Base-by-base conservation (phyloP, 1,140 invertebrate genomes). In the Gonioctena quinquepunctata region DNA sequence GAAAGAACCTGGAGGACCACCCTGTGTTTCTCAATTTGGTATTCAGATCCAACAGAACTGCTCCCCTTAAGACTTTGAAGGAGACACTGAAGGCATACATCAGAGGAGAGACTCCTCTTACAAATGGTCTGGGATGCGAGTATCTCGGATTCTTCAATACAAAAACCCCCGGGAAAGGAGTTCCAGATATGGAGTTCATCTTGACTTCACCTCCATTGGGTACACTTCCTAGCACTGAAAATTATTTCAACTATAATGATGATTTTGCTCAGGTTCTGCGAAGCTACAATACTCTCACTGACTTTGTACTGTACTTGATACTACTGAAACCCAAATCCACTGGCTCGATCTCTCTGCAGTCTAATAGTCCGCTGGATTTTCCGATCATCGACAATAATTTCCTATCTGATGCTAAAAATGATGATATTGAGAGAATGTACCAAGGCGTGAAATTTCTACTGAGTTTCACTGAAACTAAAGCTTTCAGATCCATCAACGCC, bases 351-450 rank as follows among this genome's bases (percentile, higher is more conserved):
- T 87, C 86, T 77, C 81, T 95, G 1, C 83, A 85, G 67, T 88
- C 85, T 65, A 89, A 81, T 48, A 88, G 94, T 83, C 92, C 93
- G 1, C 87, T 88, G 50, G 86, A 89, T 18, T 89, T 92, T 75
- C 95, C 95, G 0, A 80, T 89, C 13, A 90, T 97, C 18, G 87
- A 94, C 76, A 89, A 93, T 0, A 93, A 93, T 68, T 95, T 93
- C 75, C 89, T 92, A 54, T 80, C 85, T 3, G 82, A 91, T 77
- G 81, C 49, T 6, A 27, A 68, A 26, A 62, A 86, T 1, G 87
- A 90, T 25, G 92, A 94, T 74, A 76, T 91, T 33, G 83, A 88
- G 68, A 86, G 90, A 11, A 84, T 91, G 0, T 85, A 89, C 52
- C 82, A 87, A 84, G 88, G 87, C 13, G 78, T 90, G 1, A 87